Percentiles rank a stretch among this genome's conserved stretches.
Conservation (phyloP, 2,888 invertebrate genomes). For the Hipparchia semele region DNA sequence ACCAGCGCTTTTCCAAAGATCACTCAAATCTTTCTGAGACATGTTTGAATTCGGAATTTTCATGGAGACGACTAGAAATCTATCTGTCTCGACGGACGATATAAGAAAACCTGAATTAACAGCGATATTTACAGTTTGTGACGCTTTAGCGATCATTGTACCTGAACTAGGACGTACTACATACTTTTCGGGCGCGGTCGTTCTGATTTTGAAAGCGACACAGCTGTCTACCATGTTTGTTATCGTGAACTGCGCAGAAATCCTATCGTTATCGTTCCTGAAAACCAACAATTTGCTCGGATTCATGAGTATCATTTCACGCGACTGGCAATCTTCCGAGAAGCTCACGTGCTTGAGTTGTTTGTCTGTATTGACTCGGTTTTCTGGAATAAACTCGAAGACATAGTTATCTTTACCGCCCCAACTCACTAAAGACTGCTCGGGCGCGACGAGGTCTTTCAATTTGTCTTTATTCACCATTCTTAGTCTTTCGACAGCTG, state of each 20-base stretch:
- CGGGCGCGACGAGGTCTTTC: slow-evolving; percentile 86
- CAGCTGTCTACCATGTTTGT: slow-evolving; percentile 81
- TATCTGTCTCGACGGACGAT: slow-evolving; percentile 86
- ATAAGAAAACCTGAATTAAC: slow-evolving; percentile 86
- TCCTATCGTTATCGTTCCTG: slow-evolving; percentile 82
- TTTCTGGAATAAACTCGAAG: slow-evolving; percentile 85
- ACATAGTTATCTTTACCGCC: slow-evolving; percentile 88
- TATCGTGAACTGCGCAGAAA: slow-evolving; percentile 83
- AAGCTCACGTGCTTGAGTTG: slow-evolving; percentile 37
- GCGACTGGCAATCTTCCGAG: slow-evolving; percentile 44
- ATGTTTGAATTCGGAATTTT: slow-evolving; percentile 76
- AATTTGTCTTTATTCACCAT: slow-evolving; percentile 88
- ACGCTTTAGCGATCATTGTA: slow-evolving; percentile 83
- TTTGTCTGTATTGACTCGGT: slow-evolving; percentile 47
- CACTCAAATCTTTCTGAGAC: slow-evolving; percentile 81
- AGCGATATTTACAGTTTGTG: slow-evolving; percentile 84
- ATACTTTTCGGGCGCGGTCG: slow-evolving; percentile 95
- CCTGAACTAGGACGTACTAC: slow-evolving; percentile 92
- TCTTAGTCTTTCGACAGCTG: slow-evolving; percentile 92
- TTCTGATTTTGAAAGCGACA: slow-evolving; percentile 88
- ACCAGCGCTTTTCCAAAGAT: slow-evolving; percentile 85
- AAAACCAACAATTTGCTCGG: slow-evolving; percentile 87
- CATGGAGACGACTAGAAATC: slow-evolving; percentile 91
- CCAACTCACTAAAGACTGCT: slow-evolving; percentile 88
- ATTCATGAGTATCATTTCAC: slow-evolving; percentile 75